Evolutionary conservation across 1,140 invertebrate species (phyloP).

Genomic region (Diachasmimorpha longicaudata): DNA sequence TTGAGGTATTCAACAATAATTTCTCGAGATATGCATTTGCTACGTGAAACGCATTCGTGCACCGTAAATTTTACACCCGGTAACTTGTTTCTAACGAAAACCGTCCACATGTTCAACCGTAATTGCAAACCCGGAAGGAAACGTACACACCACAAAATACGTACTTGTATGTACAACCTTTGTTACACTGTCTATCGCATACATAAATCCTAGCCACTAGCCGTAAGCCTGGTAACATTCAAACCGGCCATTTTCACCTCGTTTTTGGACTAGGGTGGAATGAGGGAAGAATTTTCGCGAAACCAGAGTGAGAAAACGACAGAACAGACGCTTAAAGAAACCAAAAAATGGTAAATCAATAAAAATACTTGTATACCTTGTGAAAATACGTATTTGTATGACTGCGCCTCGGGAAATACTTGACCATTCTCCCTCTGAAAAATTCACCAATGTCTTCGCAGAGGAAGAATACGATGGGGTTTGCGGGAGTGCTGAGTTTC

Average conservation of each 20-base stretch:
- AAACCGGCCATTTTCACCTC: not conserved
- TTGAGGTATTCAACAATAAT: not conserved
- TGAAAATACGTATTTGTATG: not conserved
- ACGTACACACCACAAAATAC: constrained; percentile 4
- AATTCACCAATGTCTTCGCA: not conserved
- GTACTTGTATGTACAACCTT: not conserved
- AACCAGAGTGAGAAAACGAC: not conserved
- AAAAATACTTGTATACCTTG: not conserved
- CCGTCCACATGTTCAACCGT: not conserved
- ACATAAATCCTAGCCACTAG: not conserved
- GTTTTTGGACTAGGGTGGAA: not conserved
- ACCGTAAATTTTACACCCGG: not conserved
- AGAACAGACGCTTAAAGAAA: not conserved
- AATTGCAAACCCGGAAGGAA: constrained; percentile 5
- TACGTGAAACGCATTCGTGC: not conserved
- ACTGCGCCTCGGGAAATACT: not conserved
- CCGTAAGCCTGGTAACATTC: not conserved
- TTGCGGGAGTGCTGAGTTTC: not conserved
- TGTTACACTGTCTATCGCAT: constrained; percentile 8
- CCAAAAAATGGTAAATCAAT: not conserved
- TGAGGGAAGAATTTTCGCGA: not conserved
- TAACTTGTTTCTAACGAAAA: constrained; percentile 5
- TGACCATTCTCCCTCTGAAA: not conserved
- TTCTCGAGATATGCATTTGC: not conserved
- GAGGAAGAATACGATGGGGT: not conserved